A percentile compares a stretch with the other conserved stretches of the same genome.
These are phyloP conservation scores for Sebastes alutus DNA, from an alignment of 2,797 vertebrate genomes.

Conservation along the genomic window DNA sequence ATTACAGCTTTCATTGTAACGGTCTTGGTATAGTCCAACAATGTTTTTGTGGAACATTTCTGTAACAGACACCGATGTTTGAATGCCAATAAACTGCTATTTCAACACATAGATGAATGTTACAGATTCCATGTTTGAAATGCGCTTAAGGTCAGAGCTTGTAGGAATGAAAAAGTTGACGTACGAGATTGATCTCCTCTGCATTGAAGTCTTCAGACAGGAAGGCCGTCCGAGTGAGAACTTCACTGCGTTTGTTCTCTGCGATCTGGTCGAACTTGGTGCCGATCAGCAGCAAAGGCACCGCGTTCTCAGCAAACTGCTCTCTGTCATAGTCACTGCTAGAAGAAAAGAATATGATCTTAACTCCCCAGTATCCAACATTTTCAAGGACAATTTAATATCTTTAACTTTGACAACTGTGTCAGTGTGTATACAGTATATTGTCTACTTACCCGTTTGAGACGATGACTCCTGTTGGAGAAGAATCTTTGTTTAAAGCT, in stretches of 20 bases:
- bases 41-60: not conserved
- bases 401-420: not conserved
- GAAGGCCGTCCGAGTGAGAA: constrained; percentile 93
- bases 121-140: not conserved
- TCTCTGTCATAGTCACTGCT: constrained; percentile 94
- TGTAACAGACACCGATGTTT: not conserved
- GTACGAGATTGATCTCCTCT: constrained; percentile 97
- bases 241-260: constrained; percentile 92
- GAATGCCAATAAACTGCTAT: not conserved
- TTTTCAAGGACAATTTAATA: not conserved
- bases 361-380: not conserved
- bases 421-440: not conserved
- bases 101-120: not conserved
- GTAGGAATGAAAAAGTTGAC: not conserved
- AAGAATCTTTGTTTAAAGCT: constrained; percentile 92
- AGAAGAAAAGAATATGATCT: not conserved
- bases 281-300: constrained; percentile 94
- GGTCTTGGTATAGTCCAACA: not conserved
- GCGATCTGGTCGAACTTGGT: constrained; percentile 98
- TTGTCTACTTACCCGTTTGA: constrained; percentile 90
- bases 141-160: not conserved
- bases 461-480: constrained; percentile 93
- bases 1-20: not conserved
- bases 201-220: constrained; percentile 98
- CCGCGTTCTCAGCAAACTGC: constrained; percentile 95